Evolutionary conservation across 2,113 vertebrate species (phyloP).

Genomic region (Triplophysa siluroides): DNA sequence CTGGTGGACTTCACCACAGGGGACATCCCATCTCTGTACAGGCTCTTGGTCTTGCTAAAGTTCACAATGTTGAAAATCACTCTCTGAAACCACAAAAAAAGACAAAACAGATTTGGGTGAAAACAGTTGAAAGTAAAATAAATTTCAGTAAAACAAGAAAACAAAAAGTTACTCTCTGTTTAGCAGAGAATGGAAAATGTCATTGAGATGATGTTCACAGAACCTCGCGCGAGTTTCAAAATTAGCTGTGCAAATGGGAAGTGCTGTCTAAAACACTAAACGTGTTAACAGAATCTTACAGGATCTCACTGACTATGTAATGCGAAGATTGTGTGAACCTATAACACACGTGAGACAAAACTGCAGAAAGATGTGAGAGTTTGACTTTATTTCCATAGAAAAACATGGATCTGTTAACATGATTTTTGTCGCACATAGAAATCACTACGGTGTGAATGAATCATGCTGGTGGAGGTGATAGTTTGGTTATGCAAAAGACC

Average conservation of each 20-base stretch:
- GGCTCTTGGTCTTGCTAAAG: slow-evolving; percentile 99
- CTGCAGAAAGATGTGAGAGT: slow-evolving; percentile 12
- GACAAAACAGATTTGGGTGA: neutral
- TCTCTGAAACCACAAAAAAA: slow-evolving; percentile 78
- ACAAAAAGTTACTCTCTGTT: neutral
- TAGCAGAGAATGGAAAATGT: neutral
- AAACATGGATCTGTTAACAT: neutral
- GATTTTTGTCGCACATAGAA: neutral
- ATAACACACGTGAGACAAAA: neutral
- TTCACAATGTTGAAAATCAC: slow-evolving; percentile 98
- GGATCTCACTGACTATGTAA: slow-evolving; percentile 30
- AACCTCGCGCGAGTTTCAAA: slow-evolving; percentile 17
- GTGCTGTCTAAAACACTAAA: slow-evolving; percentile 24
- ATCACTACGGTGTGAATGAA: too few relatives aligned
- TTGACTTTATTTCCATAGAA: neutral
- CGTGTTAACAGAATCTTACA: slow-evolving; percentile 29
- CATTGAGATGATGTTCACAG: neutral
- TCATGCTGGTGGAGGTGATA: neutral
- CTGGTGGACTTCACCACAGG: slow-evolving; percentile 97
- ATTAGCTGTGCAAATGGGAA: slow-evolving; percentile 41
- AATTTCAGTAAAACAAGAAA: slow-evolving; percentile 7
- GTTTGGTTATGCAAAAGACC: neutral
- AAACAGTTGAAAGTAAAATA: neutral
- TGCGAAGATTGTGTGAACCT: slow-evolving; percentile 26
- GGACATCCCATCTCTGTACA: slow-evolving; percentile 97